Conservation (phyloP, 1,140 invertebrate genomes). For the Nixonia krombeini region DNA sequence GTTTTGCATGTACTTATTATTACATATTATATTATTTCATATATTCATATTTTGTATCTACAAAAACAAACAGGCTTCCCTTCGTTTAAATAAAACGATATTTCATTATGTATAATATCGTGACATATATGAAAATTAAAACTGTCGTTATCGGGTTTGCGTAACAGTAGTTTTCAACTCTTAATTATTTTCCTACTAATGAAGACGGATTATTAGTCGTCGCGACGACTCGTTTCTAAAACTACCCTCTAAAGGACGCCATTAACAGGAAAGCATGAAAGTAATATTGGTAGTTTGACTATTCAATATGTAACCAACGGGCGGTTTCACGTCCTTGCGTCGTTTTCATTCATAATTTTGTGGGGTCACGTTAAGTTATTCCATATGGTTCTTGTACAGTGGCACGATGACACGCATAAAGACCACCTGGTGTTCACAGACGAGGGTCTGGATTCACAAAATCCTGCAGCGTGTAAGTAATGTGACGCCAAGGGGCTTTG, state of each 20-base stretch:
- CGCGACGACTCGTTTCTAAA: slow-evolving; percentile 41
- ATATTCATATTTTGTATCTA: too few species aligned
- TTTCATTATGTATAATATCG: too few species aligned
- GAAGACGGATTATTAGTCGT: slow-evolving; percentile 24
- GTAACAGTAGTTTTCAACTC: not conserved
- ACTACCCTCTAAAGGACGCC: slow-evolving; percentile 20
- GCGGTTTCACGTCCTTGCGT: slow-evolving; percentile 12
- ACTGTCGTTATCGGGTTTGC: too few species aligned
- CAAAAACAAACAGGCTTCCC: too few species aligned
- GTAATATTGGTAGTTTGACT: slow-evolving; percentile 34
- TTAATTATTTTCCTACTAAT: too few species aligned
- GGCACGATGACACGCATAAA: slow-evolving; percentile 31
- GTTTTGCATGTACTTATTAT: too few species aligned
- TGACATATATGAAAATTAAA: too few species aligned
- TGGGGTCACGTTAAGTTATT: slow-evolving; percentile 15
- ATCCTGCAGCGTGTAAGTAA: not conserved
- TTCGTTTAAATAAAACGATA: too few species aligned
- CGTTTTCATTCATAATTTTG: slow-evolving; percentile 44
- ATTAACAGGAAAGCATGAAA: slow-evolving; percentile 37
- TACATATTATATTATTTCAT: too few species aligned
- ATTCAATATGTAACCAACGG: slow-evolving; percentile 10
- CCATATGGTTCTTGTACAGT: slow-evolving; percentile 49
- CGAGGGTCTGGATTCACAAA: slow-evolving; percentile 16
- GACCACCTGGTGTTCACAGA: slow-evolving; percentile 46
- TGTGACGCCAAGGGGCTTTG: slow-evolving; percentile 17